Conservation (phyloP, 2,113 vertebrate species). For the Gavialis gangeticus region DNA sequence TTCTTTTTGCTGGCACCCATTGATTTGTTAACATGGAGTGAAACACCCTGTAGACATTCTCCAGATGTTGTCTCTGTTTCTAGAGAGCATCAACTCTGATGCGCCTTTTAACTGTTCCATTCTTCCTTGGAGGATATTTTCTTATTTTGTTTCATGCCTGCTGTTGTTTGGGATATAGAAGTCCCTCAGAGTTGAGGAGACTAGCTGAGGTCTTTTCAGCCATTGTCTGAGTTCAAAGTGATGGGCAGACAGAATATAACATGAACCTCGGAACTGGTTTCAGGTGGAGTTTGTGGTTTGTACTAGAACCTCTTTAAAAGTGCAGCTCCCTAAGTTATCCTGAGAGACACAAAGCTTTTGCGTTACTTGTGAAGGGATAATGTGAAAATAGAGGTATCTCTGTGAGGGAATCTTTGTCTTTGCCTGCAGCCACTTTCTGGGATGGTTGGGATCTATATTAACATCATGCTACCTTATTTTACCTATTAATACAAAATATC, state of each 20-base stretch:
- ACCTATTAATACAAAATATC: not conserved
- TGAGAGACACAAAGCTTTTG: too few species aligned
- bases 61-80: not conserved
- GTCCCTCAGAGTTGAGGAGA: too few species aligned
- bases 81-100: not conserved
- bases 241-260: too few species aligned
- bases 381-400: too few species aligned
- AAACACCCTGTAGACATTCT: not conserved
- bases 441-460: not conserved
- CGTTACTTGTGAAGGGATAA: too few species aligned
- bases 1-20: not conserved
- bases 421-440: not conserved
- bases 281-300: too few species aligned
- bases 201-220: too few species aligned
- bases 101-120: not conserved
- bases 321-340: too few species aligned
- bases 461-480: not conserved
- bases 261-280: too few species aligned
- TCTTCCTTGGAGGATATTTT: accelerated
- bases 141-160: not conserved
- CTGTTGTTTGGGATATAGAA: not conserved
- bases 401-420: not conserved
- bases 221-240: too few species aligned
- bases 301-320: too few species aligned
- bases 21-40: not conserved